Evolutionary conservation across 2,888 invertebrate genomes (phyloP), one percentile per base, ranked within the genome.

Genomic region (Apotomis betuletana): DNA sequence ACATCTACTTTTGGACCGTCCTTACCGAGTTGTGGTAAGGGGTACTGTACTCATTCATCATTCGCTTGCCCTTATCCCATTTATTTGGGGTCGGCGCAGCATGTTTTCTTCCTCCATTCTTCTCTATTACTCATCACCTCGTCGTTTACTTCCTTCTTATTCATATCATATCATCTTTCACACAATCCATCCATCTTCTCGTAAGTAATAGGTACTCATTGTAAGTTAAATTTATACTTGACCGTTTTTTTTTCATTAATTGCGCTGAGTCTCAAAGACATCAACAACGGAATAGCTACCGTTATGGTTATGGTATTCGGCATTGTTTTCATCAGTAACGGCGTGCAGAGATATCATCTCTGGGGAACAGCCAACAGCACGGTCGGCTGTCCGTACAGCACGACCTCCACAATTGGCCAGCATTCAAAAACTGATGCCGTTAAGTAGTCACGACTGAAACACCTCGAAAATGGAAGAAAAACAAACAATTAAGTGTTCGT

Each of bases 351-450:
- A 72, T 72, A 62, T 59, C 58, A 72, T 72, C 67, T 67, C 59
- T 4, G 63, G 62, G 65, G 58, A 62, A 46, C 67, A 72, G 67
- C 71, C 68, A 62, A 46, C 67, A 72, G 67, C 71, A 72, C 68
- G 68, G 63, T 72, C 54, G 67, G 72, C 41, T 68, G 61, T 44
- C 51, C 59, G 59, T 55, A 55, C 13, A 68, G 68, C 72, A 72
- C 72, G 71, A 71, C 61, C 51, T 71, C 67, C 57, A 57, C 67
- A 62, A 67, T 67, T 67, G 61, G 67, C 60, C 69, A 59, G 69
- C 57, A 62, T 71, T 71, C 67, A 67, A 67, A 70, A 71, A 71
- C 58, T 49, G 70, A 51, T 71, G 67, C 67, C 71, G 71, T 71
- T 71, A 60, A 67, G 57, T 27, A 57, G 71, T 67, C 71, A 71